A percentile compares a stretch with the other conserved stretches of the same genome.
Evolutionary conservation across 2,797 vertebrate genomes (phyloP).

Genomic region (Eremophila alpestris): DNA sequence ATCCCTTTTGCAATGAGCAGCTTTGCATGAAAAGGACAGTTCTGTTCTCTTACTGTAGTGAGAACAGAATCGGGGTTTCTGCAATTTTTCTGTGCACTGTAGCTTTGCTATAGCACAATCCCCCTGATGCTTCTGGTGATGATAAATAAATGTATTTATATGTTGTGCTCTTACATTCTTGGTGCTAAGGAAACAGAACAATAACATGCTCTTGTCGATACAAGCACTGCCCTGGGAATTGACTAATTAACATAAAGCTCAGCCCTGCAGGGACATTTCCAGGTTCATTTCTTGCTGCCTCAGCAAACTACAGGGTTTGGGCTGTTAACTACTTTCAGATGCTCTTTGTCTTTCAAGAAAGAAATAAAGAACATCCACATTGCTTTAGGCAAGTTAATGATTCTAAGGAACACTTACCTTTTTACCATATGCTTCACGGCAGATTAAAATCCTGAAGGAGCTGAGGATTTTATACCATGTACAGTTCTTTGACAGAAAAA

Average conservation of each 20-base stretch:
- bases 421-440: conserved; percentile 59
- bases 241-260: conserved; percentile 65
- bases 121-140: background rate
- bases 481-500: conserved; percentile 43
- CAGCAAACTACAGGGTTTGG: conserved; percentile 63
- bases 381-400: conserved; percentile 55
- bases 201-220: conserved; percentile 48
- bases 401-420: conserved; percentile 52
- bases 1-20: background rate
- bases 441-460: conserved; percentile 62
- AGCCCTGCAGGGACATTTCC: conserved; percentile 66
- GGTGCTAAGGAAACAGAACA: conserved; percentile 45
- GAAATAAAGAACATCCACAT: conserved; percentile 65
- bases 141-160: conserved; percentile 43
- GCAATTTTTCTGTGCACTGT: background rate
- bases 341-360: conserved; percentile 64
- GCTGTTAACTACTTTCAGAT: conserved; percentile 71
- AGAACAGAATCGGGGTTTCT: background rate
- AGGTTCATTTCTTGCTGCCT: conserved; percentile 68
- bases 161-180: conserved; percentile 20
- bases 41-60: background rate
- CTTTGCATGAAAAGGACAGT: background rate
- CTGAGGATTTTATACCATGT: conserved; percentile 26
- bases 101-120: background rate
- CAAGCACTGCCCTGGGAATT: conserved; percentile 57